Evolutionary conservation across 2,797 vertebrate genomes (phyloP), one percentile per base, ranked within the genome.

Genomic region (Sarcophilus harrisii): DNA sequence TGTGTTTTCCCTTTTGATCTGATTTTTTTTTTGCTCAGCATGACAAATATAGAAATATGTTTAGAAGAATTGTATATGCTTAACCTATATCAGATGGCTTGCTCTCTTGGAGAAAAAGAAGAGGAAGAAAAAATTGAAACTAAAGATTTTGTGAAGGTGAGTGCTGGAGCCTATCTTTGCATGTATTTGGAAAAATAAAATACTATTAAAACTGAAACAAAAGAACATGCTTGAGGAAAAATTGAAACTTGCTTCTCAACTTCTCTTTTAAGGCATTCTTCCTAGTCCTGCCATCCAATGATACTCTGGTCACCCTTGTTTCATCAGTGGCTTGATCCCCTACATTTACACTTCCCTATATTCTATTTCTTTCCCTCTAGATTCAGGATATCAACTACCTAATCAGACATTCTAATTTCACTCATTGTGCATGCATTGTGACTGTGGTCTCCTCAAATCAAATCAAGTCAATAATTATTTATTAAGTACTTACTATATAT

Each of bases 331-430:
- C 55, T 54, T 94, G 14, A 58, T 91, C 93, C 92, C 73, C 59
- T 30, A 95, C 27, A 92, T 60, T 73, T n/a, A 21, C 16, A 38
- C 16, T 73, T 95, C 5, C 66, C 30, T 96, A 6, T 60, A 58
- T 38, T 91, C 0, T 90, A 38, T 96, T 30, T 94, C 12, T 93
- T 62, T 28, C 92, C 93, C 52, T 90, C n/a, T 92, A n/a, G 59
- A 73, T 49, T 0, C 24, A 95, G 95, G n/a, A 28, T 29, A 91
- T 90, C 73, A 95, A 73, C 28, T 92, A 93, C 93, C n/a, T 92
- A 90, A 92, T 92, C 49, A 58, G 21, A 93, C 90, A 90, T 92
- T 92, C 58, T 60, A 95, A 95, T 32, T 13, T 32, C 30, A 38
- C 16, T 62, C 2, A 55, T 55, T 55, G 10, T 30, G n/a, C 5